These are phyloP conservation scores for Anguilla japonica DNA, from an alignment of 2,113 vertebrate species.

Conservation along the genomic window DNA sequence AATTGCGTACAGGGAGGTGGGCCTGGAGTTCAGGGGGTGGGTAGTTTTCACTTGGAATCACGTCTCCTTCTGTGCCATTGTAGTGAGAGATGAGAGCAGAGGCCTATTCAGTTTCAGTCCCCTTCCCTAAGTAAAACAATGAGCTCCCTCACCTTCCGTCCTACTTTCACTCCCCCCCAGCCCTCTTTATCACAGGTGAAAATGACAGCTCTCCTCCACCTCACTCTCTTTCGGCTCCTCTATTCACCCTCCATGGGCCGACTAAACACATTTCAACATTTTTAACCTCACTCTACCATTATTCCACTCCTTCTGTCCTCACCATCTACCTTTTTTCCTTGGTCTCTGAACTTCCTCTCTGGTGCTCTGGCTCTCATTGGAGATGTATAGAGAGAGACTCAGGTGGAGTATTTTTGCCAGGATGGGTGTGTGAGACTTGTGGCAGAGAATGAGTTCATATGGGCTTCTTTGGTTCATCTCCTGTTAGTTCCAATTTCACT, in stretches of 20 bases:
- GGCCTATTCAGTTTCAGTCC: background rate
- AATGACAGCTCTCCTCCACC: slow-evolving; percentile 36
- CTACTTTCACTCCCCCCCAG: slow-evolving; percentile 38
- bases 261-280: background rate
- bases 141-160: slow-evolving; percentile 33
- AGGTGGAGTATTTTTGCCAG: background rate
- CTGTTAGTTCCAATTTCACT: background rate
- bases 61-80: background rate
- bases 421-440: background rate
- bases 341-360: background rate
- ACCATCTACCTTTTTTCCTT: slow-evolving; percentile 7
- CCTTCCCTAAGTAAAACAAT: background rate
- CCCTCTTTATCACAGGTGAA: slow-evolving; percentile 39
- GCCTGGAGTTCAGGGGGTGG: background rate
- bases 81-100: background rate
- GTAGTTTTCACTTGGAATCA: background rate
- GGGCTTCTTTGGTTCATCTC: too few species aligned
- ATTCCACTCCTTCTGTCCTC: background rate
- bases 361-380: background rate
- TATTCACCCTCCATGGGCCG: background rate
- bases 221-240: slow-evolving; percentile 11
- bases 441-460: background rate
- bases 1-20: background rate
- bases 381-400: background rate
- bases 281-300: background rate